Percentiles rank a stretch among this genome's conserved stretches.
Evolutionary conservation across 2,113 vertebrate species (phyloP).

Genomic region (Chaetodon auriga): DNA sequence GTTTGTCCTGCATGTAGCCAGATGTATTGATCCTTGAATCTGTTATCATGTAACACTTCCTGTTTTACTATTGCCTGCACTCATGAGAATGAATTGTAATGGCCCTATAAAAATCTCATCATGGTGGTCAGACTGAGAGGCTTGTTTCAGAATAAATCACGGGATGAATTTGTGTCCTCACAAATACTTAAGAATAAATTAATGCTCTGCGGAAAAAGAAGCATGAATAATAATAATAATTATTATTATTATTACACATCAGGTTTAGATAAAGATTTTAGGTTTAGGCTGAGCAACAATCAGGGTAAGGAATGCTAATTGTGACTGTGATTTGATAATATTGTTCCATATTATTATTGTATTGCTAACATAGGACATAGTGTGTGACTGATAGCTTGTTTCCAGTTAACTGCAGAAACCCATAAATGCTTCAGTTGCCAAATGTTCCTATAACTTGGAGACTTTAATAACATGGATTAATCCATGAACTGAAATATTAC

Average conservation of each 20-base stretch:
- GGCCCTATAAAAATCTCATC: conserved; percentile 41
- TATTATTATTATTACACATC: neutral
- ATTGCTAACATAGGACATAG: neutral
- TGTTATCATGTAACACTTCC: conserved; percentile 51
- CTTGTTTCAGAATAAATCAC: conserved; percentile 3
- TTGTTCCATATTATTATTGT: neutral
- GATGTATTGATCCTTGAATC: conserved; percentile 60
- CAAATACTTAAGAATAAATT: neutral
- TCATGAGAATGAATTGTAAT: conserved; percentile 35
- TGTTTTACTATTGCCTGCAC: conserved; percentile 42
- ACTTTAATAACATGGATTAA: neutral
- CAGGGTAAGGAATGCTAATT: neutral
- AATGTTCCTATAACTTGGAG: neutral
- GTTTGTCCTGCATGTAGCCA: conserved; percentile 54
- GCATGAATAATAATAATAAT: too few species aligned
- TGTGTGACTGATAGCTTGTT: neutral
- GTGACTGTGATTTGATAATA: neutral
- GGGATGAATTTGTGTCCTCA: neutral
- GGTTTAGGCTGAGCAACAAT: too few species aligned
- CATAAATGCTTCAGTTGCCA: neutral
- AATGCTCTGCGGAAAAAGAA: neutral
- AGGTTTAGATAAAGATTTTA: neutral
- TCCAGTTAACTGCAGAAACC: neutral
- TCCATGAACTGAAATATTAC: neutral
- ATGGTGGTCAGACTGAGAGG: neutral